Base-by-base conservation (phyloP, 1,140 invertebrate species). In the Brachionus sp. region DNA sequence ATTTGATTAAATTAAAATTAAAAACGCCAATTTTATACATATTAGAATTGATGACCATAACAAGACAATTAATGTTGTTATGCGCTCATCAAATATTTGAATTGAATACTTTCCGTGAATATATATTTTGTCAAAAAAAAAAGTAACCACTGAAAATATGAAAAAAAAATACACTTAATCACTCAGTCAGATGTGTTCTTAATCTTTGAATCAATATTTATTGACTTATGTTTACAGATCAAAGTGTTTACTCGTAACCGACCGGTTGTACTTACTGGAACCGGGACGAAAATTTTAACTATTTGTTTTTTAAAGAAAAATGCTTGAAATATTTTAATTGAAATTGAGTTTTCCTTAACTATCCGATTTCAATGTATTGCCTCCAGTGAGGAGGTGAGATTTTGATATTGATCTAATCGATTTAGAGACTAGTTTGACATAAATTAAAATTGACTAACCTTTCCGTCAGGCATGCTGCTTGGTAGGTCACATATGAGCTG, bases 401-500 rank as follows among this genome's bases (percentile, higher is more conserved):
- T 53, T 53, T 53, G 50, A 53, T 53, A 53, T 66, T 66, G 23
- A 66, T 66, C 33, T 66, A 33, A 66, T 66, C 33, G 33, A 66
- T 33, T 33, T 66, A 66, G 33, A 33, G 33, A 66, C 33, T 66
- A 29, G n/a, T 66, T 70, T 37, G 35, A 70, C 35, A 37, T 19
- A 70, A 37, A 46, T 35, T 35, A 35, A 29, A 46, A 50, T 29
- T 78, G 25, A 78, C 75, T 78, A 53, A 78, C 75, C 53, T 62
- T 50, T 50, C 75, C 53, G 42, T 78, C 75, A 35, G 75, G 75
- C 75, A 78, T 78, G 16, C 25, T 78, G 44, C 25, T 78, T 33
- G 75, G 75, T 35, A 78, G 42, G 35, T 78, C 75, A 78, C 75
- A 78, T 50, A 78, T 78, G n/a, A 78, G 35, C 44, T 33, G 10